phyloP scores from a whole-genome alignment of 2,888 invertebrate genomes.

The Sphaeridia pumilis region DNA sequence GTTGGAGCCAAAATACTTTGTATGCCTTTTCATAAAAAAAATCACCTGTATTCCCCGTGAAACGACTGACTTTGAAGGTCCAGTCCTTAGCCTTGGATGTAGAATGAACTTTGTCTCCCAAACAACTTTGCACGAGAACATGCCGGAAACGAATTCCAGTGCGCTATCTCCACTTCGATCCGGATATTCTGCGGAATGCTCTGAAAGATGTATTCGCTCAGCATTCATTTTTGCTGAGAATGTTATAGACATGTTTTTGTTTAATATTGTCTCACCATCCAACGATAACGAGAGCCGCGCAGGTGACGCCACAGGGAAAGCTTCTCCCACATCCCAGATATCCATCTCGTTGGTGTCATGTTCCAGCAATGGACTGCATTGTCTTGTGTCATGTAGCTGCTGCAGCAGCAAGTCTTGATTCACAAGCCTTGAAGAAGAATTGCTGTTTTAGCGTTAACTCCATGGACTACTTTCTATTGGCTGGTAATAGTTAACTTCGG shows the following conservation, averaged over 20 bases:
- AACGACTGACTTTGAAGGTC: constrained; percentile 49
- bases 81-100: constrained; percentile 58
- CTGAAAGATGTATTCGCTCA: background rate
- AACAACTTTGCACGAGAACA: constrained; percentile 61
- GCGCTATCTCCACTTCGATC: constrained; percentile 6
- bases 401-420: constrained; percentile 58
- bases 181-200: background rate
- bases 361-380: constrained; percentile 55
- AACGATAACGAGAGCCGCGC: background rate
- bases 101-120: constrained; percentile 57
- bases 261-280: background rate
- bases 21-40: constrained; percentile 52
- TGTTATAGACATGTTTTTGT: too few relatives aligned
- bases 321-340: constrained; percentile 13
- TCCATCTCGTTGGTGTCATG: constrained; percentile 43
- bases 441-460: too few relatives aligned
- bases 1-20: constrained; percentile 46
- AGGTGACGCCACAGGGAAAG: background rate
- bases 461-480: background rate
- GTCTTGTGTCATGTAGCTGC: constrained; percentile 53
- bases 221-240: background rate
- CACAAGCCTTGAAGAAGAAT: constrained; percentile 47
- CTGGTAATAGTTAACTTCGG: background rate
- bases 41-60: constrained; percentile 46
- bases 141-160: constrained; percentile 44